Percentiles rank a stretch among this genome's conserved stretches.
These are phyloP conservation scores for Tiliacea aurago DNA, from an alignment of 2,888 invertebrate species.

Conservation along the genomic window DNA sequence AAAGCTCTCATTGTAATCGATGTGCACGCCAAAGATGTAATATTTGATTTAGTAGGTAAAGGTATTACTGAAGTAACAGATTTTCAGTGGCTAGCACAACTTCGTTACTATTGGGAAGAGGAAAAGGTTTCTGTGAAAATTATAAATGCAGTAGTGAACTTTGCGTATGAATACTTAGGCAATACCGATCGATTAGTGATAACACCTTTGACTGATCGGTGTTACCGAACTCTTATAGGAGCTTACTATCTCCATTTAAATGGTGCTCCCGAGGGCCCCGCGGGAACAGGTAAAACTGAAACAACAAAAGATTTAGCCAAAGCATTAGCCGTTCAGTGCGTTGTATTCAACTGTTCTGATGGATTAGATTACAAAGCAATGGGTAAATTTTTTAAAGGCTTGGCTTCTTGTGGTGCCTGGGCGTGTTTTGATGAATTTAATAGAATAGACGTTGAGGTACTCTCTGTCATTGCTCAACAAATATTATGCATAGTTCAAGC, in stretches of 20 bases:
- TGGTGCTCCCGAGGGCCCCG: slow-evolving; percentile 96
- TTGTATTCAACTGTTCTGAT: slow-evolving; percentile 97
- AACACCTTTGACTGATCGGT: slow-evolving; percentile 94
- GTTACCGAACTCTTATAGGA: slow-evolving; percentile 95
- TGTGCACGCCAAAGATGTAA: slow-evolving; percentile 96
- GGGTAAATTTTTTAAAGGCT: slow-evolving; percentile 96
- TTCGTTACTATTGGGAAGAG: slow-evolving; percentile 95
- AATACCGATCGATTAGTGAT: slow-evolving; percentile 94
- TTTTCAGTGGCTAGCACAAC: slow-evolving; percentile 96
- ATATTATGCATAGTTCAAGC: slow-evolving; percentile 95
- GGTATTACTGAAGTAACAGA: slow-evolving; percentile 93
- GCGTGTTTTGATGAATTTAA: slow-evolving; percentile 97
- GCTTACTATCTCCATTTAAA: slow-evolving; percentile 96
- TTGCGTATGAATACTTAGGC: slow-evolving; percentile 96
- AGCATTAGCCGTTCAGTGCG: slow-evolving; percentile 97
- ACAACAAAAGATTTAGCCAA: slow-evolving; percentile 98
- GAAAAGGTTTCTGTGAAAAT: slow-evolving; percentile 93
- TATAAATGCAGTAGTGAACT: slow-evolving; percentile 94
- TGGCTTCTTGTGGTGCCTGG: slow-evolving; percentile 96
- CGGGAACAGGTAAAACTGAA: slow-evolving; percentile 97
- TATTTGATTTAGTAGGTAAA: slow-evolving; percentile 92
- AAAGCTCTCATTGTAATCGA: slow-evolving; percentile 96
- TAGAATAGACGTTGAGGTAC: slow-evolving; percentile 95
- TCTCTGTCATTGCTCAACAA: slow-evolving; percentile 97
- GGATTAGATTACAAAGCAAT: slow-evolving; percentile 96